Evolutionary conservation across 2,888 invertebrate genomes (phyloP), one percentile per base, ranked within the genome.

Genomic region (Tipula confusa): DNA sequence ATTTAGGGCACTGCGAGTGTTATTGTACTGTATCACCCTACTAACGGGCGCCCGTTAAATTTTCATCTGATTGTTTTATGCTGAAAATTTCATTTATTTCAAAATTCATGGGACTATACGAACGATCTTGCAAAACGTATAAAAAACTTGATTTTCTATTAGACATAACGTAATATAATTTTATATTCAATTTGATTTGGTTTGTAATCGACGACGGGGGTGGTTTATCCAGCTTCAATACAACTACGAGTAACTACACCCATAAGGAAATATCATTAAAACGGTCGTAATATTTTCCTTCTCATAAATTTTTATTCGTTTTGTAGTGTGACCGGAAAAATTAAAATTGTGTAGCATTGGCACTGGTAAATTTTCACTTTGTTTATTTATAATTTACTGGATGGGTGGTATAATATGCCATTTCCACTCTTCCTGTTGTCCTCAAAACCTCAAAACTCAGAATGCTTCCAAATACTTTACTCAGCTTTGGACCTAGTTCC

Each of bases 281-380:
- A 64, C 18, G 64, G 64, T 24, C 64, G 64, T 64, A 64, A 64
- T 64, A 64, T 64, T 64, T 64, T 64, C 64, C 64, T 24, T 64
- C 64, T 64, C 64, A 64, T 64, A 64, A 64, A 80, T 80, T 80
- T 80, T 31, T 29, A 80, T 80, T 80, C 80, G 7, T 31, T 80
- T 80, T 80, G 29, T 80, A 29, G 31, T 31, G 80, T 31, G 80
- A 80, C 29, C 31, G 80, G 31, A 80, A 80, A 80, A 80, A 29
- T 29, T 80, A n/a, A 29, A 80, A 29, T 80, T 64, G 7, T 18
- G 64, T 64, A 24, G 2, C 24, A 64, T 64, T 64, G 64, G 18
- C 24, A 24, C 24, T 64, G 24, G 64, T 7, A 64, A 9, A 64
- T 64, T 64, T 24, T 7, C 64, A 64, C 64, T 64, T 64, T 64